Evolutionary conservation across 1,140 invertebrate species (phyloP), one percentile per base, ranked within the genome.

Genomic region (Papilio polytes): DNA sequence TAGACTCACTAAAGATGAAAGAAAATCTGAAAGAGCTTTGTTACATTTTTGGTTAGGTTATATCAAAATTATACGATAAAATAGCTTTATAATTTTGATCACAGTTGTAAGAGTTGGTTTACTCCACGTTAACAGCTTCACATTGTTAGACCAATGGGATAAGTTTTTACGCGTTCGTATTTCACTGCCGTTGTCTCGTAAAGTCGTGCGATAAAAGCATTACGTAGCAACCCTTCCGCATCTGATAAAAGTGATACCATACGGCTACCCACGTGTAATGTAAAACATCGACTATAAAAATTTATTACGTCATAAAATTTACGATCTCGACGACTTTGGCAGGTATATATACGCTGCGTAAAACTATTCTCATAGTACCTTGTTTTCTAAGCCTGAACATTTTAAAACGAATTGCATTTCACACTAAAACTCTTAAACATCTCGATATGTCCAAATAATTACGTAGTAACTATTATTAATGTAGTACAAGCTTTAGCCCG

Each of bases 261-360:
- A 74, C 41, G 20, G 10, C 73, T 26, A 74, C 73, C 44, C 20
- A 79, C 53, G 51, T 81, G 46, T 74, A 56, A 48, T 78, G 81
- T 78, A 80, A 79, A 84, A 74, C 76, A 82, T 73, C 48, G 80
- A 82, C 56, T 73, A 63, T 86, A 84, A 85, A 74, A 86, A 83
- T 85, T 86, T 86, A 86, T 70, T 74, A 20, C 56, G 59, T 78
- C 81, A 74, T 86, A 83, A 86, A 86, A 79, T 82, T 86, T 82
- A 84, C 79, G 77, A 31, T 77, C 48, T 3, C 44, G 0, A 51
- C 44, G 74, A 53, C 63, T 70, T 31, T 70, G 63, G 26, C 26
- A 26, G 26, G 26, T 26, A 26, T 26, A 26, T 26, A 26, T 26
- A 26, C 2, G 26, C 4, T 36, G 3, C 36, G 36, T 36, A 36